Evolutionary conservation across 1,140 invertebrate species (phyloP), one percentile per base, ranked within the genome.

Genomic region (Grapholita molesta): DNA sequence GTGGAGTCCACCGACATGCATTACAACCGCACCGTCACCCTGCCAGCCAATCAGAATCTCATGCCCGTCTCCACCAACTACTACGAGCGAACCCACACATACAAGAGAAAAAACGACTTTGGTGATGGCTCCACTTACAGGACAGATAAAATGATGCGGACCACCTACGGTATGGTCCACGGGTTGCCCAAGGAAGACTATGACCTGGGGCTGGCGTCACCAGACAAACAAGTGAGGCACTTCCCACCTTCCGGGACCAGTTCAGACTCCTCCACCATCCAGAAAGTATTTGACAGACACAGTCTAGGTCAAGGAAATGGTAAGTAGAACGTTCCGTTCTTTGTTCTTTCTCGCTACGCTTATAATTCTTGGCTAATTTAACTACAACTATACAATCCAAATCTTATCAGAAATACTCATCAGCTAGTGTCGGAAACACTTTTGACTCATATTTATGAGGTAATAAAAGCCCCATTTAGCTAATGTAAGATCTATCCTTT

Each of bases 91-190:
- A 73, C 74, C 23, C 86, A 83, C 6, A 70, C 74, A 2, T 88
- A 85, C 38, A 92, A 92, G 67, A 73, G 86, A 57, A 92, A 92
- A 71, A 88, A 86, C 67, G 85, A 91, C 15, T 91, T 90, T 33
- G 82, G 84, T 0, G 85, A 89, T 67, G 75, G 83, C 0, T 83
- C 83, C 0, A 70, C 80, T 0, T 91, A 85, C 57, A 84, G 88
- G 32, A 82, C 78, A 0, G 89, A 91, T 53, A 91, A 90, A 78
- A 88, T 92, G 32, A 92, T 92, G 83, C 76, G 89, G 32, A 80
- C 84, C n/a, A 88, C 80, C 30, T 89, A 90, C 68, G 72, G 67
- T n/a, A 86, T 84, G 82, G 78, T 85, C 0, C 86, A 86, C 33
- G 80, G 78, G 8, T 24, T 80, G n/a, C 74, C 80, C 0, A 89